Base-by-base conservation (phyloP, 2,888 invertebrate genomes). In the Scelioninae gen. 2 region DNA sequence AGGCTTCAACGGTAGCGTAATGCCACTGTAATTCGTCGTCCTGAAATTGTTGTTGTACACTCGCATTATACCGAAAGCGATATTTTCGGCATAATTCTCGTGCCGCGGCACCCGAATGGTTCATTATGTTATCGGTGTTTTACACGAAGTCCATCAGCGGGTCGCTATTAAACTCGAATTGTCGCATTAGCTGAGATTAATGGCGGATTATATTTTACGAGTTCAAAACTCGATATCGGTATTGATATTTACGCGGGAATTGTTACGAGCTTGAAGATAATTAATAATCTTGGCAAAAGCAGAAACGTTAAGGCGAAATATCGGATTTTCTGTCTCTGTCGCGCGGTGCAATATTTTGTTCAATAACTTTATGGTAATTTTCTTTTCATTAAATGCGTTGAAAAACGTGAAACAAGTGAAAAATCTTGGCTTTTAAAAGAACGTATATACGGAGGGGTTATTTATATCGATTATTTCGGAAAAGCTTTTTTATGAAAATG, bases 81-180 rank as follows among this genome's bases (percentile, higher is more conserved):
- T 67, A 67, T 67, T 53, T 67, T 43, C 57, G 28, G 19, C 61
- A 61, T 61, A 50, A 73, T 60, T 61, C 50, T 58, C 57, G 33
- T 31, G 43, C 28, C 35, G 31, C 50, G 22, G n/a, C 41, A 37
- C 13, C 19, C 39, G 37, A 48, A 57, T 33, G 50, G 61, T 73
- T 73, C 67, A 73, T 73, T 73, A 73, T 55, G 48, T 55, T 61
- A 67, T 72, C 55, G 50, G 55, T 55, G 61, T 61, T 72, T 72
- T 55, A 46, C 48, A 53, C 39, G 25, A 15, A 60, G 50, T 64
- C 16, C 60, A 53, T 71, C 45, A 63, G 13, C 41, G 41, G 11
- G 11, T 61, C 2, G 41, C 55, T 55, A 48, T 61, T 70, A 69
- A 53, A 58, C 13, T 3, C 28, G 15, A 53, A n/a, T 61, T 68